A percentile compares a stretch with the other conserved stretches of the same genome.
phyloP scores from a whole-genome alignment of 2,888 invertebrate species.

The Acanthoscelides obtectus region DNA sequence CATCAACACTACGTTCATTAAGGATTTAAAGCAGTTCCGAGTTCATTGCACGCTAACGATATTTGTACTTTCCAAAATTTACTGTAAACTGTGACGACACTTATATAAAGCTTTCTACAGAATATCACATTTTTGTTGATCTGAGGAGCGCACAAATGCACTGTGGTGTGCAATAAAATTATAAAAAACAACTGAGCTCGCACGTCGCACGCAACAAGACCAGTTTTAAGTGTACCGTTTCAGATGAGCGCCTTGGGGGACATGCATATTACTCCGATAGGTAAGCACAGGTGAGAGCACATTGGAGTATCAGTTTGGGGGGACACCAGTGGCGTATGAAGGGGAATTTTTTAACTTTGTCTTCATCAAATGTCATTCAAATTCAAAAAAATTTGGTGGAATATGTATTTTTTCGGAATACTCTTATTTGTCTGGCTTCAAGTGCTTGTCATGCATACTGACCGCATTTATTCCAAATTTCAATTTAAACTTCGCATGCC shows the following conservation, averaged over 20 bases:
- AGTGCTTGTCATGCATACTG: no score
- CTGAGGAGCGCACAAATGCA: neutral
- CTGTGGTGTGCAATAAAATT: neutral
- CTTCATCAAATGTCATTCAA: no score
- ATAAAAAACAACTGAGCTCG: neutral
- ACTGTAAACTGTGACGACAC: neutral
- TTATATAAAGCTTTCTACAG: neutral
- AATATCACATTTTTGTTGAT: conserved; percentile 6
- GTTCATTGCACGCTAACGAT: neutral
- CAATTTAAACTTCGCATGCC: no score
- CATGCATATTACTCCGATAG: neutral
- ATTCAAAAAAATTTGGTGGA: no score
- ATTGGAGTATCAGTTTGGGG: neutral
- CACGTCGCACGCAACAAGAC: neutral
- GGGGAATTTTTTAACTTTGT: no score
- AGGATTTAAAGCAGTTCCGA: no score
- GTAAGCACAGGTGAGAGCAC: neutral
- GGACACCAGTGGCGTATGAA: neutral
- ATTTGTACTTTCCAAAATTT: neutral
- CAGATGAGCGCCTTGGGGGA: neutral
- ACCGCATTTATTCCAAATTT: no score
- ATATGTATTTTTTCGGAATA: no score
- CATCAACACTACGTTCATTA: no score
- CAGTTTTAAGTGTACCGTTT: neutral
- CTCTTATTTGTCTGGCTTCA: no score